Conservation (phyloP, 1,140 invertebrate species). For the Ooceraea biroi region DNA sequence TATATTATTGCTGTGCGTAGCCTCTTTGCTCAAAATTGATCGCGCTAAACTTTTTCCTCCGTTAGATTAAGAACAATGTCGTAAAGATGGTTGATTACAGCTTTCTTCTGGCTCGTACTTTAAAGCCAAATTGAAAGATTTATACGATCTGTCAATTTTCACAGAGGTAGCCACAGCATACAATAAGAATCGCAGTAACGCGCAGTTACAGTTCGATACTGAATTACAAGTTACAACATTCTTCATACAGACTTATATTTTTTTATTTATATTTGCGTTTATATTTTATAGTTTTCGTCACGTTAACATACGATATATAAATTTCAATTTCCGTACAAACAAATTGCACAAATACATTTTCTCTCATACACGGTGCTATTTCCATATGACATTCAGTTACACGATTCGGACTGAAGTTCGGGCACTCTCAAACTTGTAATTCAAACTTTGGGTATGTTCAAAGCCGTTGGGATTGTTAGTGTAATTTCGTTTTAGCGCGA, state of each 20-base stretch:
- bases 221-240: constrained; percentile 35
- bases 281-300: constrained; percentile 32
- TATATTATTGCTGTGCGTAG: constrained; percentile 72
- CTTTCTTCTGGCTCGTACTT: background rate
- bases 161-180: constrained; percentile 42
- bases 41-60: constrained; percentile 5
- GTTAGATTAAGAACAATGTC: background rate
- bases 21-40: constrained; percentile 50
- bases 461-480: constrained; percentile 41
- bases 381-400: constrained; percentile 36
- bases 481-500: constrained; percentile 31
- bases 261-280: constrained; percentile 19
- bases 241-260: background rate
- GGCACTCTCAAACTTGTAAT: constrained; percentile 41
- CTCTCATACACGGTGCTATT: constrained; percentile 21
- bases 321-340: constrained; percentile 31
- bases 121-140: constrained; percentile 12
- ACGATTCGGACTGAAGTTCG: constrained; percentile 21
- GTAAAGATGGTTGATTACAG: background rate
- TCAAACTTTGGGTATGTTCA: constrained; percentile 52
- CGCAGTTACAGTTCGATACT: constrained; percentile 30
- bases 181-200: constrained; percentile 49
- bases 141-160: constrained; percentile 21
- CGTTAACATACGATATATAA: constrained; percentile 4
- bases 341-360: constrained; percentile 16